Evolutionary conservation across 2,888 invertebrate genomes (phyloP).

Genomic region (Ariolimax columbianus): DNA sequence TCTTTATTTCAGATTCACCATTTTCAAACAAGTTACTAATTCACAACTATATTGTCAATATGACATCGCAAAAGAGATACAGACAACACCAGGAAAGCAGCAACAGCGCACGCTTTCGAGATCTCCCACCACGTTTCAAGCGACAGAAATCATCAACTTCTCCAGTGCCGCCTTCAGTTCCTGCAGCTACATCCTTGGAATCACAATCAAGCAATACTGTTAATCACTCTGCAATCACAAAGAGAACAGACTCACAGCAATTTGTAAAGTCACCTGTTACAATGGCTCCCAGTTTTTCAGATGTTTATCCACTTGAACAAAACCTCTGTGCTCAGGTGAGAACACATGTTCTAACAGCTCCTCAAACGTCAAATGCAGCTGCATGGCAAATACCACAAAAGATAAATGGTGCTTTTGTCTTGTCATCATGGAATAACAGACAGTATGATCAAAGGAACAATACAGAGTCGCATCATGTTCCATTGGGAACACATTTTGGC

Average conservation of each 20-base stretch:
- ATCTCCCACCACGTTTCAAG: conserved; percentile 50
- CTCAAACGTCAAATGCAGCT: not conserved
- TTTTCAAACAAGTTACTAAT: not conserved
- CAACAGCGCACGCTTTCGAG: conserved; percentile 33
- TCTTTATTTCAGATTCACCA: not conserved
- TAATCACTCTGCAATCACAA: not conserved
- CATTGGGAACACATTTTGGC: conserved; percentile 41
- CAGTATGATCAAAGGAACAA: not conserved
- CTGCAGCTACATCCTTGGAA: not conserved
- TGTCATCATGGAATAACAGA: conserved; percentile 25
- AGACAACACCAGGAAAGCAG: conserved; percentile 40
- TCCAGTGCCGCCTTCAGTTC: not conserved
- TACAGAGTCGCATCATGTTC: not conserved
- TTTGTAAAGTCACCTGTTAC: not conserved
- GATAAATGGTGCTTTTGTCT: not conserved
- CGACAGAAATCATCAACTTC: conserved; percentile 44
- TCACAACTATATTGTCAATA: not conserved
- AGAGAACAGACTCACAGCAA: not conserved
- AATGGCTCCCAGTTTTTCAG: not conserved
- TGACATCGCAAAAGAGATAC: conserved; percentile 50
- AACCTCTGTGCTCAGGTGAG: not conserved
- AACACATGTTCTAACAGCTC: not conserved
- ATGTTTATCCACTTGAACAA: not conserved
- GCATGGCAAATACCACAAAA: conserved; percentile 12
- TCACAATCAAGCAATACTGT: not conserved